phyloP scores from a whole-genome alignment of 2,797 vertebrate species.

The Antennarius maculatus region DNA sequence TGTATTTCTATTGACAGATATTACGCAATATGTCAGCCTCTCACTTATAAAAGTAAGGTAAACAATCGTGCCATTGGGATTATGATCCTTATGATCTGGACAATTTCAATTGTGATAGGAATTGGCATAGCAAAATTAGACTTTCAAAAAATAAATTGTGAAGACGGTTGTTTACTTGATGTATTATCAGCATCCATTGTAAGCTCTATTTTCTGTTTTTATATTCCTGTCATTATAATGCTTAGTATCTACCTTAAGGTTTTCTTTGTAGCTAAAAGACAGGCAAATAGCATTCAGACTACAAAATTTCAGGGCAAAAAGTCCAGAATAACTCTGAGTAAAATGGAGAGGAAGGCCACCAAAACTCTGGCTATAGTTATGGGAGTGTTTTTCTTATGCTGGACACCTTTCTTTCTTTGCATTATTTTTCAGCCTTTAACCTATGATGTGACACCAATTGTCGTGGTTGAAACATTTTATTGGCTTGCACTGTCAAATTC shows the following conservation, averaged over 20 bases:
- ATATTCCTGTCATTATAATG: conserved; percentile 85
- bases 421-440: conserved; percentile 7
- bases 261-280: conserved; percentile 81
- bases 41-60: conserved; percentile 29
- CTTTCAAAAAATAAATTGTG: background rate
- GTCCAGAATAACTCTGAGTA: too few species aligned
- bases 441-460: background rate
- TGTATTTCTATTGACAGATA: conserved; percentile 48
- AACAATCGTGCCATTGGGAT: background rate
- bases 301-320: too few species aligned
- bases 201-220: conserved; percentile 68
- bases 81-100: conserved; percentile 85
- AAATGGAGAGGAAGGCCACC: background rate
- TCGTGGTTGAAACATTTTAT: conserved; percentile 31
- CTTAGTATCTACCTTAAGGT: conserved; percentile 82
- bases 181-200: conserved; percentile 15
- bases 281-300: conserved; percentile 78
- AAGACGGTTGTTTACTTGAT: conserved; percentile 6
- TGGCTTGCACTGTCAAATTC: conserved; percentile 43
- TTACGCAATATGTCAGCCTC: background rate
- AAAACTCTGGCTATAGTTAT: background rate
- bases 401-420: conserved; percentile 36
- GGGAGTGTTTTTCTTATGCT: too few species aligned
- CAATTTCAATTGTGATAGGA: conserved; percentile 76
- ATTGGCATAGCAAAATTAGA: conserved; percentile 69